Conservation (phyloP, 2,888 invertebrate species). For the Teleogryllus oceanicus region DNA sequence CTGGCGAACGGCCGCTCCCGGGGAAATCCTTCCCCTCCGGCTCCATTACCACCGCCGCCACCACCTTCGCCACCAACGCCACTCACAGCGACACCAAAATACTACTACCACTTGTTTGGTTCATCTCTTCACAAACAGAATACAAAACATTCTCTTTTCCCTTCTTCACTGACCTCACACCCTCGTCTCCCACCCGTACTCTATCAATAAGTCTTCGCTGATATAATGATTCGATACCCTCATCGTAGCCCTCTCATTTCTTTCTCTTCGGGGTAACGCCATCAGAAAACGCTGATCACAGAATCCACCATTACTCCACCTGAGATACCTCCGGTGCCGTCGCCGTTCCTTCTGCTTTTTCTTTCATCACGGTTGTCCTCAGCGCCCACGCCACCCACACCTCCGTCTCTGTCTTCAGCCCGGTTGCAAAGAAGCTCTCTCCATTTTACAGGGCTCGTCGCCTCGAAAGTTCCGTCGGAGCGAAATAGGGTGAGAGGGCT, state of each 20-base stretch:
- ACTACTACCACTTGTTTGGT: too few species aligned
- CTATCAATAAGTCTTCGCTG: too few species aligned
- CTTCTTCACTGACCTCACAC: too few species aligned
- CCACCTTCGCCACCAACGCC: not conserved
- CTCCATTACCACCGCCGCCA: not conserved
- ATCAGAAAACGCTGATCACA: too few species aligned
- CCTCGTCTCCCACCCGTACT: too few species aligned
- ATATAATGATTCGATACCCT: too few species aligned
- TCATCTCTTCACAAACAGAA: too few species aligned
- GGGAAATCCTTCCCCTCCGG: not conserved
- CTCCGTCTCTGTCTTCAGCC: not conserved
- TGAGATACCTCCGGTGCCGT: not conserved
- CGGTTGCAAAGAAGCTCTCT: slow-evolving; percentile 18
- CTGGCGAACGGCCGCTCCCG: not conserved
- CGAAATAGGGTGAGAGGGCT: slow-evolving; percentile 6
- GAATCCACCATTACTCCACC: not conserved
- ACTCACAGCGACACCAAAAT: too few species aligned
- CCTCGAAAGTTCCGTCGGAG: slow-evolving; percentile 1
- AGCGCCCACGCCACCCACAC: not conserved
- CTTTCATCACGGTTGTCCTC: not conserved
- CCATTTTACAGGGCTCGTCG: slow-evolving; percentile 18
- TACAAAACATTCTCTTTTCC: too few species aligned
- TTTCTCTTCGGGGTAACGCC: too few species aligned
- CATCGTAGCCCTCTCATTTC: too few species aligned
- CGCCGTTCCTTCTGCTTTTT: not conserved